Conservation (phyloP, 1,140 invertebrate species). For the Theocolax elegans region DNA sequence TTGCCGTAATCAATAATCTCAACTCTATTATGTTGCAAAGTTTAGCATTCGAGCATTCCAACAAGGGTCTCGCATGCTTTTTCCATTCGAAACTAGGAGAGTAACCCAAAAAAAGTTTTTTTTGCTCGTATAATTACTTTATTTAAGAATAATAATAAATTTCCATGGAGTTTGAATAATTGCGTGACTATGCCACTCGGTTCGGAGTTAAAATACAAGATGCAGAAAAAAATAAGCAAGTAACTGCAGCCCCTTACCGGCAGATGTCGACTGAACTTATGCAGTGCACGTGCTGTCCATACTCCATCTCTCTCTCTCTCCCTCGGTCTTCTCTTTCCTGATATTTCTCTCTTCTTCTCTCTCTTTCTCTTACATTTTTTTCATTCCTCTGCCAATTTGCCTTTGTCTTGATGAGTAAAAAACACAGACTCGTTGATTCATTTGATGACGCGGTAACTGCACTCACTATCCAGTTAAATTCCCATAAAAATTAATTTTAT, state of each 20-base stretch:
- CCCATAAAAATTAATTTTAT: no score
- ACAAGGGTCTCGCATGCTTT: no score
- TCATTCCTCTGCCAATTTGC: not conserved
- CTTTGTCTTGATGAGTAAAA: no score
- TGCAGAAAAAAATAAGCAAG: not conserved
- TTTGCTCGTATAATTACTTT: conserved; percentile 10
- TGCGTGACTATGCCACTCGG: conserved; percentile 17
- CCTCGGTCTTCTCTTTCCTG: not conserved
- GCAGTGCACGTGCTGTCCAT: conserved; percentile 11
- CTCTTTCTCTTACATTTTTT: not conserved
- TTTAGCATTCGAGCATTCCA: no score
- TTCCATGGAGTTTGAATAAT: not conserved
- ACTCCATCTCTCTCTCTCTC: not conserved
- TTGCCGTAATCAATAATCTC: no score
- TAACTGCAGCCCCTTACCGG: not conserved
- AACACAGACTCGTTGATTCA: no score
- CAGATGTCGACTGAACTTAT: conserved; percentile 22
- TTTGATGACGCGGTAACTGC: no score
- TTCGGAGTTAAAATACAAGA: not conserved
- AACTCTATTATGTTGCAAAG: no score
- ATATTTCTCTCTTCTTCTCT: not conserved
- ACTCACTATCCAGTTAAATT: no score
- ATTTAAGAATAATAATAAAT: conserved; percentile 15
- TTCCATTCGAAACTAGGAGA: no score
- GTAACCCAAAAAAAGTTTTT: no score